Evolutionary conservation across 2,888 invertebrate genomes (phyloP).

Genomic region (Idaea straminata): DNA sequence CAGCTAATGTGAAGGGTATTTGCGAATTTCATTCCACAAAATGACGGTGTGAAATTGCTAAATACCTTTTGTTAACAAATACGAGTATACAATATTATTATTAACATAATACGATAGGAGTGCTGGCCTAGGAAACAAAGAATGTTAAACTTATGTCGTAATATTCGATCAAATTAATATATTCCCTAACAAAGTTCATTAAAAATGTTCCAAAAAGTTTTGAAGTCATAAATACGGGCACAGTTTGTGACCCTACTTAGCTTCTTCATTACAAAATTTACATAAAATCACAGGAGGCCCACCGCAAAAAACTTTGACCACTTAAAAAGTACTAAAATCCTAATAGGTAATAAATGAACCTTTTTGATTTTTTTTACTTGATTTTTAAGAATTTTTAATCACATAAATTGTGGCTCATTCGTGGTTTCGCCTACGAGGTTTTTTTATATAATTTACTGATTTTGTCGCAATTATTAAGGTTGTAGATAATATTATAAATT

Average conservation of each 20-base stretch:
- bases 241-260: slow-evolving; percentile 65
- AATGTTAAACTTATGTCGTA: background rate
- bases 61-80: no score
- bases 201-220: background rate
- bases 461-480: no score
- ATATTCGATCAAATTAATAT: background rate
- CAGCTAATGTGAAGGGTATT: no score
- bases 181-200: background rate
- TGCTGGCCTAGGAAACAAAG: no score
- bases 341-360: slow-evolving; percentile 67
- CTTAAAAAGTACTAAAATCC: slow-evolving; percentile 71
- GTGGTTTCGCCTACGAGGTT: no score
- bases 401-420: background rate
- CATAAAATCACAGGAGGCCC: slow-evolving; percentile 65
- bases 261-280: slow-evolving; percentile 63
- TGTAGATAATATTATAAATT: no score
- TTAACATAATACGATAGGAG: no score
- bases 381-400: slow-evolving; percentile 17
- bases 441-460: no score
- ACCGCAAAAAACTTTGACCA: slow-evolving; percentile 63
- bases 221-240: slow-evolving; percentile 28
- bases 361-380: slow-evolving; percentile 50
- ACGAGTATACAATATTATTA: no score
- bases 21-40: no score
- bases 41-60: no score